phyloP scores from a whole-genome alignment of 2,113 vertebrate species.

The Psammodynastes pulverulentus region DNA sequence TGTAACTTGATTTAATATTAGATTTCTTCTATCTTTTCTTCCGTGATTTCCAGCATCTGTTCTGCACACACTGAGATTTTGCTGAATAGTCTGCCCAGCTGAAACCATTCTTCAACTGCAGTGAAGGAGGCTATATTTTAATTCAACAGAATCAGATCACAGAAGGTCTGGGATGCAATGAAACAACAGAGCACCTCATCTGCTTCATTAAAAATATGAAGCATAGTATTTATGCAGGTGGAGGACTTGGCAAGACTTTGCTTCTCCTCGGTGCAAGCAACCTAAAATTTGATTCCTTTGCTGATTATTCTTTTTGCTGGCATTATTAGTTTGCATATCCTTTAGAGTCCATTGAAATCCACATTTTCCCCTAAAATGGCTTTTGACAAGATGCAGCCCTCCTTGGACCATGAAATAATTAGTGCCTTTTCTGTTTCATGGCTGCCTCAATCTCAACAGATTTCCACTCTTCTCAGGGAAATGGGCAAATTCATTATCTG shows the following conservation, averaged over 20 bases:
- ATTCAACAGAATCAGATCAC: not conserved
- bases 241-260: not conserved
- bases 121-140: not conserved
- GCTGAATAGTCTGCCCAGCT: not conserved
- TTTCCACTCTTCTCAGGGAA: not conserved
- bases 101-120: not conserved
- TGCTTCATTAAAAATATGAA: slow-evolving; percentile 1
- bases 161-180: not conserved
- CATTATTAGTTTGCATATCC: not conserved
- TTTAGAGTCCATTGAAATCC: not conserved
- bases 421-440: not conserved
- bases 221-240: not conserved
- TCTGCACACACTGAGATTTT: not conserved
- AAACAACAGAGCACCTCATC: not conserved
- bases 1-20: not conserved
- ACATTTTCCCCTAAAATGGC: not conserved
- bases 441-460: not conserved
- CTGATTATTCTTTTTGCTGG: not conserved
- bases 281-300: not conserved
- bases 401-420: not conserved
- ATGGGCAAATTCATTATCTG: not conserved
- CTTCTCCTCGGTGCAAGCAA: not conserved
- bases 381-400: not conserved
- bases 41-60: not conserved
- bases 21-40: not conserved